Evolutionary conservation across 2,888 invertebrate species (phyloP), one percentile per base, ranked within the genome.

Genomic region (Epinotia demarniana): DNA sequence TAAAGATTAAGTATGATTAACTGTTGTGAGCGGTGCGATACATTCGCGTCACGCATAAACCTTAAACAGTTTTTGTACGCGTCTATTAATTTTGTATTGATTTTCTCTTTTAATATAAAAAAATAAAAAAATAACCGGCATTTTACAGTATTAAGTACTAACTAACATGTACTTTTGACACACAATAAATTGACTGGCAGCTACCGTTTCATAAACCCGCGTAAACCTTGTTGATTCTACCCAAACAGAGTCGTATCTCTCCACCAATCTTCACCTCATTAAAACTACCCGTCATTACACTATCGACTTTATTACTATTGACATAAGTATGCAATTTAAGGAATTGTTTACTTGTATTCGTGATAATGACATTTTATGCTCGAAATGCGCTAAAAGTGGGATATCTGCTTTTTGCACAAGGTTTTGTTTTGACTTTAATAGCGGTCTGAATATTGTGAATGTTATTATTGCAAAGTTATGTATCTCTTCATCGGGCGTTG

Each of bases 341-440:
- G 1, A 46, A 11, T 19, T 33, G 63, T 55, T 43, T 62, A 18
- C 68, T 46, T 46, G 68, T 64, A 12, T 55, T 18, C 23, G 57
- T 55, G 68, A 61, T n/a, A 62, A 80, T 78, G 79, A 81, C 78
- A 81, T 81, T 77, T 76, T 77, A 80, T 77, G 78, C 78, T 78
- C 77, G 78, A 82, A 85, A 83, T 81, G 81, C 75, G 73, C 58
- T 78, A 75, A 78, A 78, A 64, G 55, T 61, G 74, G 79, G 77
- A 79, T 82, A 83, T 84, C 83, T 80, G 83, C 83, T 84, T 82
- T 81, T 80, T 75, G 75, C 80, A 16, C 39, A 3, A 11, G 80
- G 80, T 78, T 77, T 62, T 39, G 71, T 78, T 80, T 46, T 18
- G 53, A 33, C 79, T 78, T 79, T 79, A 76, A 79, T 72, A 43